These are phyloP conservation scores for Stenoptilia bipunctidactyla DNA, from an alignment of 2,888 invertebrate species.

Conservation along the genomic window DNA sequence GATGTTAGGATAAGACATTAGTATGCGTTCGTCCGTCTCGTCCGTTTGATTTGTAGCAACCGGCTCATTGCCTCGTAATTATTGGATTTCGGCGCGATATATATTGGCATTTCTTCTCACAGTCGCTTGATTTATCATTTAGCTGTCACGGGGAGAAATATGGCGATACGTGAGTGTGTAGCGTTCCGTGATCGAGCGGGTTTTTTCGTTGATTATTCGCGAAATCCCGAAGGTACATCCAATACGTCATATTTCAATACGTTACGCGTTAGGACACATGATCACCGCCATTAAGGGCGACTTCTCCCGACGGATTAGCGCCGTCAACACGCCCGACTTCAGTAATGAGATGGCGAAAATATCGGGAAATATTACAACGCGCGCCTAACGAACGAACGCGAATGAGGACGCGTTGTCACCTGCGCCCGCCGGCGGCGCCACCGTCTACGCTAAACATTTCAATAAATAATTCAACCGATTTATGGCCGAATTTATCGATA, in stretches of 20 bases:
- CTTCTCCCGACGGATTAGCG: slow-evolving; percentile 64
- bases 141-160: slow-evolving; percentile 47
- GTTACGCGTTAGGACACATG: slow-evolving; percentile 60
- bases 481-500: neutral
- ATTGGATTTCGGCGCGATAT: slow-evolving; percentile 66
- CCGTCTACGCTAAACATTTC: neutral
- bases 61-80: slow-evolving; percentile 65
- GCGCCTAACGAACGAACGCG: slow-evolving; percentile 34
- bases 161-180: slow-evolving; percentile 37
- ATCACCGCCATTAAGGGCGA: slow-evolving; percentile 62
- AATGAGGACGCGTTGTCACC: slow-evolving; percentile 39
- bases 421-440: slow-evolving; percentile 24
- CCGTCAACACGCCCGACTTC: slow-evolving; percentile 31
- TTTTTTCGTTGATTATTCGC: slow-evolving; percentile 45
- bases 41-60: slow-evolving; percentile 59
- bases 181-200: slow-evolving; percentile 31
- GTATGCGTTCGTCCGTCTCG: slow-evolving; percentile 56
- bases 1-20: slow-evolving; percentile 69
- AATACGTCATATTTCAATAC: slow-evolving; percentile 66
- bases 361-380: slow-evolving; percentile 46
- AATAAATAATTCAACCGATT: neutral
- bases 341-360: slow-evolving; percentile 67
- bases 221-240: slow-evolving; percentile 48
- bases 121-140: slow-evolving; percentile 59
- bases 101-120: slow-evolving; percentile 63